Conservation (phyloP, 2,797 vertebrate species). For the Buceros bicornis region DNA sequence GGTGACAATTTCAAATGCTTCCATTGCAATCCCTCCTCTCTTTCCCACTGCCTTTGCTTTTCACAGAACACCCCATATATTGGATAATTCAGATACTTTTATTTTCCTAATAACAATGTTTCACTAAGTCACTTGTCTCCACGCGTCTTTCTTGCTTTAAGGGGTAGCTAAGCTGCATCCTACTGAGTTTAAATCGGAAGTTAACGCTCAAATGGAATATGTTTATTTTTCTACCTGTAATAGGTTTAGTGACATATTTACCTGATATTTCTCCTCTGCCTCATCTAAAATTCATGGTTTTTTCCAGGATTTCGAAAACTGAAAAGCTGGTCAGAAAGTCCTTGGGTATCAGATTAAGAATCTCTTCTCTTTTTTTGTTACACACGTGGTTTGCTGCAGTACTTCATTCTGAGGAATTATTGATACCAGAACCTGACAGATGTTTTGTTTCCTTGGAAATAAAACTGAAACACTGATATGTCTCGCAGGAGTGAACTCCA, state of each 20-base stretch:
- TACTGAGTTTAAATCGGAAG: neutral
- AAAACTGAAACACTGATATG: neutral
- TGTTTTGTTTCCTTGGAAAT: neutral
- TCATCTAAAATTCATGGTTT: neutral
- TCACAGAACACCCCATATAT: fast-evolving
- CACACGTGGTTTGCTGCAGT: neutral
- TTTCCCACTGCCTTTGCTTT: neutral
- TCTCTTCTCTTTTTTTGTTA: neutral
- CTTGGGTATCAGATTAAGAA: neutral
- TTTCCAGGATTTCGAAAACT: neutral
- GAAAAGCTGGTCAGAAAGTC: neutral
- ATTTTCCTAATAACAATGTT: neutral
- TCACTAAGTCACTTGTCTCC: neutral
- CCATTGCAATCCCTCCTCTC: neutral
- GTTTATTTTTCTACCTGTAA: neutral
- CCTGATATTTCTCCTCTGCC: neutral
- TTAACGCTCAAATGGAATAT: neutral
- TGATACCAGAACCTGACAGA: neutral
- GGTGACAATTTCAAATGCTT: neutral
- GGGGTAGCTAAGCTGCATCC: neutral
- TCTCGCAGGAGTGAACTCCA: neutral
- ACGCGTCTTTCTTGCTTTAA: neutral
- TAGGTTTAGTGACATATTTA: neutral
- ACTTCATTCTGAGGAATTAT: neutral
- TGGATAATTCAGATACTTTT: neutral